Percentiles rank a stretch among this genome's conserved stretches.
These are phyloP conservation scores for Pharmacophagus antenor DNA, from an alignment of 2,888 invertebrate species.

Conservation along the genomic window DNA sequence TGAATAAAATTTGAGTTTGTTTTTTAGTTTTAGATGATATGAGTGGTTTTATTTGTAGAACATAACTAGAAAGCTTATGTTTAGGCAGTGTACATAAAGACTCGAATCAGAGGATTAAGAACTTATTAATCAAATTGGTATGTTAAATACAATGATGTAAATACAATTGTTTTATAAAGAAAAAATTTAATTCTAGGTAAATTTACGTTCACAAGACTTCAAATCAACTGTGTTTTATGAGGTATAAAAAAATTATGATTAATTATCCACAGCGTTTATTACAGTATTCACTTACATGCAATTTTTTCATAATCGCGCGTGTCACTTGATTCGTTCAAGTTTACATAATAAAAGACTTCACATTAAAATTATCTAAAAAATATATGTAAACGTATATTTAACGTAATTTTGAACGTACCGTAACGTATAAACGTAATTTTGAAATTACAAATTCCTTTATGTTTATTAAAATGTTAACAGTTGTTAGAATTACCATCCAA, in stretches of 20 bases:
- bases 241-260: slow-evolving; percentile 1
- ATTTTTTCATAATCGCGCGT: neutral
- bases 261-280: slow-evolving; percentile 23
- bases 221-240: neutral
- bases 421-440: too few relatives aligned
- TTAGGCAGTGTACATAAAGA: slow-evolving; percentile 6
- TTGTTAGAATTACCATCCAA: too few relatives aligned
- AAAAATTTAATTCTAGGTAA: neutral
- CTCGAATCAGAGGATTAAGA: slow-evolving; percentile 14
- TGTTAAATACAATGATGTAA: too few relatives aligned
- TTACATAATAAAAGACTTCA: neutral
- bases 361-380: neutral
- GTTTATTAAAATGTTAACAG: too few relatives aligned
- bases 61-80: neutral
- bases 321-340: slow-evolving; percentile 12
- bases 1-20: neutral
- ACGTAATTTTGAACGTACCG: too few relatives aligned
- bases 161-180: too few relatives aligned
- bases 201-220: neutral
- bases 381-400: too few relatives aligned
- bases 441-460: too few relatives aligned
- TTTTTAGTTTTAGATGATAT: neutral
- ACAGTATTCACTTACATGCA: slow-evolving; percentile 7
- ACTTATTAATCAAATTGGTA: slow-evolving; percentile 1
- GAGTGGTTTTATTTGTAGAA: neutral